Evolutionary conservation across 1,140 invertebrate genomes (phyloP).

Genomic region (Matsumurasca onukii): DNA sequence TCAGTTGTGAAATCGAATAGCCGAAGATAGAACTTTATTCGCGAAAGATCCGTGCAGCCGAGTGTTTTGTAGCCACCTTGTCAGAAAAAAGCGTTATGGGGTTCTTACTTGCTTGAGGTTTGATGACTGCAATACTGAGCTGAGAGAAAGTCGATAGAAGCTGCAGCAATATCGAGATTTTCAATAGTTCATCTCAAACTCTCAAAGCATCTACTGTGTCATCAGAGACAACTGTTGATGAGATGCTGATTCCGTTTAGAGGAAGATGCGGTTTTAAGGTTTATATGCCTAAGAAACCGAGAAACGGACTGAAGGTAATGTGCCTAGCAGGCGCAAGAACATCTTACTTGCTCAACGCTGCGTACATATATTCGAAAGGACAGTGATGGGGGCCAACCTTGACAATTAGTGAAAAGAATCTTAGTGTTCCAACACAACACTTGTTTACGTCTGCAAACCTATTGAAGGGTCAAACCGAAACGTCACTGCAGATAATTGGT

Average conservation of each 20-base stretch:
- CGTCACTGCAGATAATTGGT: constrained; percentile 40
- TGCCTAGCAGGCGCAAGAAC: constrained; percentile 42
- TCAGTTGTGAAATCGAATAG: too few species aligned
- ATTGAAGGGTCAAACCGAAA: constrained; percentile 39
- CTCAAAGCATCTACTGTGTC: too few species aligned
- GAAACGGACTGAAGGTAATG: constrained; percentile 45
- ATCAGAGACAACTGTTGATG: constrained; percentile 50
- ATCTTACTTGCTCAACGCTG: constrained; percentile 30
- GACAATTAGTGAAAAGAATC: neutral
- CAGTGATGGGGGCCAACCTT: constrained; percentile 21
- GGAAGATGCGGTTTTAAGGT: constrained; percentile 48
- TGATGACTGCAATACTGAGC: too few species aligned
- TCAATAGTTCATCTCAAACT: too few species aligned
- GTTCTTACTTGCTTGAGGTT: too few species aligned
- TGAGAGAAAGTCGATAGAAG: too few species aligned
- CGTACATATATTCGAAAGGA: constrained; percentile 24
- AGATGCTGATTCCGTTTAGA: constrained; percentile 48
- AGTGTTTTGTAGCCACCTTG: too few species aligned
- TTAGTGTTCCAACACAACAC: constrained; percentile 15
- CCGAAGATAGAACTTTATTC: too few species aligned
- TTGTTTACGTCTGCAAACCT: constrained; percentile 26
- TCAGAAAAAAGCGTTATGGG: too few species aligned
- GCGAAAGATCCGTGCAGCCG: too few species aligned
- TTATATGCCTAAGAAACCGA: constrained; percentile 53
- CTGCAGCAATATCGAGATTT: too few species aligned